phyloP scores from a whole-genome alignment of 1,140 invertebrate genomes.

The Drosophila baimaii region DNA sequence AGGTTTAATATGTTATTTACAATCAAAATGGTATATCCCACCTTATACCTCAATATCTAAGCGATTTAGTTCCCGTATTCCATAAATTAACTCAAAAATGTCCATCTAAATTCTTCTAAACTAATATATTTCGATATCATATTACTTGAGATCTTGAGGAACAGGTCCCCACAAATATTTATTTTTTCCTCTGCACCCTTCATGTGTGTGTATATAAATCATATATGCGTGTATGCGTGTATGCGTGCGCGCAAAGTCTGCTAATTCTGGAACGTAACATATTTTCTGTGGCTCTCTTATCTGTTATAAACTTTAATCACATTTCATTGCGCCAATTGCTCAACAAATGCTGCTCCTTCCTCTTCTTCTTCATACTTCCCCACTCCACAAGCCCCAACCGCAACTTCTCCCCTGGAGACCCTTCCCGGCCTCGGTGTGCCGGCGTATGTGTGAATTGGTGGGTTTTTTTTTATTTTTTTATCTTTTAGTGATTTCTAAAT shows the following conservation, averaged over 20 bases:
- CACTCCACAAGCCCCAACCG: background rate
- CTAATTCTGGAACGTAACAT: constrained; percentile 38
- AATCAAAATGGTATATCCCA: no score
- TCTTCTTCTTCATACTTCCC: constrained; percentile 10
- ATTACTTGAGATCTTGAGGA: background rate
- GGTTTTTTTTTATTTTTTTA: constrained; percentile 32
- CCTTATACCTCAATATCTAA: background rate
- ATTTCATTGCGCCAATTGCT: constrained; percentile 69
- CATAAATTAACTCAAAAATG: no score
- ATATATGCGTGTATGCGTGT: background rate
- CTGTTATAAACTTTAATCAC: constrained; percentile 63
- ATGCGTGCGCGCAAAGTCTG: constrained; percentile 21
- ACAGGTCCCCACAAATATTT: background rate
- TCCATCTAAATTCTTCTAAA: no score
- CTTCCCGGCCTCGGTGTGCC: background rate
- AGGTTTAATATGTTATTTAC: background rate
- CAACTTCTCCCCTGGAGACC: constrained; percentile 6
- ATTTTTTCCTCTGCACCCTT: background rate
- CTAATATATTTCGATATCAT: background rate
- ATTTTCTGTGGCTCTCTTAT: constrained; percentile 55
- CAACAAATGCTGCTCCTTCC: constrained; percentile 33
- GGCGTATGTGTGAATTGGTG: constrained; percentile 28
- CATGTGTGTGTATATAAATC: background rate
- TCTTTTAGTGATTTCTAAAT: constrained; percentile 62
- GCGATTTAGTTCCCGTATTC: background rate